A percentile compares a stretch with the other conserved stretches of the same genome.
phyloP scores from a whole-genome alignment of 2,113 vertebrate genomes.

The Nothobranchius kuhntae region DNA sequence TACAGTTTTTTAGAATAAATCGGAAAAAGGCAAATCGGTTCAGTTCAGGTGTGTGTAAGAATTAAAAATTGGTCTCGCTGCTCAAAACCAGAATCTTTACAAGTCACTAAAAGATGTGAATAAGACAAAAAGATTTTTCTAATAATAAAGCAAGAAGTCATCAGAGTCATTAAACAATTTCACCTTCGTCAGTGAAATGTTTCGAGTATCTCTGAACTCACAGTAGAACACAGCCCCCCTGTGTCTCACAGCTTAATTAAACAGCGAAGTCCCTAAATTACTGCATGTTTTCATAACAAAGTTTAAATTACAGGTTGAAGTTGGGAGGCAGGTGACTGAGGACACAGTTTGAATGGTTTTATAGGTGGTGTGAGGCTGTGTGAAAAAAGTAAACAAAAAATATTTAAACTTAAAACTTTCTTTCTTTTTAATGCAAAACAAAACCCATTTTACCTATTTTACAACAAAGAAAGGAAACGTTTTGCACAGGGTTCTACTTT shows the following conservation, averaged over 20 bases:
- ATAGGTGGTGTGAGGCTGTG: not conserved
- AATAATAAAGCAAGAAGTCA: not conserved
- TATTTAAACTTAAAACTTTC: too few relatives aligned
- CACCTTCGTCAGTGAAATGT: not conserved
- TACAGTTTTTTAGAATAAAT: too few relatives aligned
- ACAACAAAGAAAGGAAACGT: too few relatives aligned
- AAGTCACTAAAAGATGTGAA: too few relatives aligned
- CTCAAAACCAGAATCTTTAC: too few relatives aligned
- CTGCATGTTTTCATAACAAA: conserved; percentile 65
- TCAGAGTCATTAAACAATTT: conserved; percentile 4
- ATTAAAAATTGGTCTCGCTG: too few relatives aligned
- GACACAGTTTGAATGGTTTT: conserved; percentile 42
- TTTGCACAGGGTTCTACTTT: too few relatives aligned
- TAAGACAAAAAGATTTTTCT: not conserved
- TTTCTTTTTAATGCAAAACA: too few relatives aligned
- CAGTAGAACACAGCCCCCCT: conserved; percentile 6
- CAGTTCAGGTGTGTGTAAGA: too few relatives aligned
- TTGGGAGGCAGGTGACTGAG: conserved; percentile 36
- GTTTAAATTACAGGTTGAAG: conserved; percentile 45
- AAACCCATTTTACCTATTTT: too few relatives aligned
- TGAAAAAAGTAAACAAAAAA: too few relatives aligned
- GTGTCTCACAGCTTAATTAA: conserved; percentile 49
- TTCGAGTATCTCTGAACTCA: conserved; percentile 16
- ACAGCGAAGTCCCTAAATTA: conserved; percentile 50
- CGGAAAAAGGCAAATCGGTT: too few relatives aligned